phyloP scores from a whole-genome alignment of 2,797 vertebrate species.

The Pseudotriccus pelzelni region DNA sequence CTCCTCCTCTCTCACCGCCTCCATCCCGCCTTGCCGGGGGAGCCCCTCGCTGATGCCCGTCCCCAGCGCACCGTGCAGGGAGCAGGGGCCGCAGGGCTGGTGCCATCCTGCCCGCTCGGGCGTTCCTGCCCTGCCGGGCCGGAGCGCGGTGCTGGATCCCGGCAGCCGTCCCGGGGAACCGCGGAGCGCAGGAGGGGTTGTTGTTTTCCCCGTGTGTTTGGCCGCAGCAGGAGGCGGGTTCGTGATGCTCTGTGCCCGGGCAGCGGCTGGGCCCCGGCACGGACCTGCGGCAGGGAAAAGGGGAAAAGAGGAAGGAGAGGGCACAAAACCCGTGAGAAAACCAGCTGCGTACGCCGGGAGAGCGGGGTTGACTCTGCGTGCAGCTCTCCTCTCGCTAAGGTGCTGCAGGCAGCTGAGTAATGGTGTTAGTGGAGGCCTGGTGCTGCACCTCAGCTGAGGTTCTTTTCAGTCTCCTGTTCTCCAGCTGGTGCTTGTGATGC shows the following conservation, averaged over 20 bases:
- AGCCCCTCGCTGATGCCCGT: not conserved
- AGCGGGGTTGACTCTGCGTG: rapidly evolving
- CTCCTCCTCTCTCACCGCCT: not conserved
- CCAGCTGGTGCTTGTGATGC: not conserved
- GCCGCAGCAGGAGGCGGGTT: rapidly evolving
- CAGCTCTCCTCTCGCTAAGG: not conserved
- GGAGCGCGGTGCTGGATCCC: not conserved
- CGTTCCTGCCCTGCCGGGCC: not conserved
- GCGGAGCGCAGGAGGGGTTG: rapidly evolving
- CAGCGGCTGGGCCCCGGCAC: not conserved
- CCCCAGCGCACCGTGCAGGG: not conserved
- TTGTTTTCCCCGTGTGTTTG: not conserved
- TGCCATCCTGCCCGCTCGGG: not conserved
- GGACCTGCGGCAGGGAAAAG: not conserved
- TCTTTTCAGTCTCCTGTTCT: not conserved
- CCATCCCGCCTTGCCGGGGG: not conserved
- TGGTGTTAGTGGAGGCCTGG: not conserved
- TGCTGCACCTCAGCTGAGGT: not conserved
- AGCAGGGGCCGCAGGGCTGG: not conserved
- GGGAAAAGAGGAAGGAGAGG: rapidly evolving
- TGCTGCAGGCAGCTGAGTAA: not conserved
- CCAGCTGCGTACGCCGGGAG: rapidly evolving
- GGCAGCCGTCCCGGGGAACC: rapidly evolving
- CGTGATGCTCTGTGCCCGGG: not conserved
- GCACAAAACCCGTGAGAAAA: not conserved